Evolutionary conservation across 35 echinoderm and acorn worm species (phyloP).

Genomic region (Eucidaris tribuloides): DNA sequence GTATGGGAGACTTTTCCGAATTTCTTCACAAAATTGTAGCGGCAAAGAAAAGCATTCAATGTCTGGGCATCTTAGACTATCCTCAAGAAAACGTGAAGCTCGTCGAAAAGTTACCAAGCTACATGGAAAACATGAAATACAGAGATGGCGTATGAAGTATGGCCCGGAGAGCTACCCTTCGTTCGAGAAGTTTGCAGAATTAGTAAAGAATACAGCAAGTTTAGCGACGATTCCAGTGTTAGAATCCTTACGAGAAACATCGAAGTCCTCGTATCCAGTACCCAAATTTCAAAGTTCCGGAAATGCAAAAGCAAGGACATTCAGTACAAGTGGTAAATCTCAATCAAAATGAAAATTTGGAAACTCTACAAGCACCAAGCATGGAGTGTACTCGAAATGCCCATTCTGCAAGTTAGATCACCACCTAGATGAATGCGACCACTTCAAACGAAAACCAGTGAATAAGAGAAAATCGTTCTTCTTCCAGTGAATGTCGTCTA

Average conservation of each 20-base stretch:
- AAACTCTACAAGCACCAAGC: neutral
- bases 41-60: slow-evolving; percentile 32
- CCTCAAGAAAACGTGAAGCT: slow-evolving; percentile 24
- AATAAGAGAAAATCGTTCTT: slow-evolving; percentile 25
- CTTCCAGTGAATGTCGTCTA: neutral
- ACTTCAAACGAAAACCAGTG: neutral
- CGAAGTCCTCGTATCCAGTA: too few species aligned
- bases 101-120: slow-evolving; percentile 32
- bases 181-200: neutral
- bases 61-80: slow-evolving; percentile 23
- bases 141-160: slow-evolving; percentile 31
- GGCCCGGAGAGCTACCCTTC: too few species aligned
- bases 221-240: neutral
- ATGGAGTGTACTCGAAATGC: neutral
- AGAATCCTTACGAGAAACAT: neutral
- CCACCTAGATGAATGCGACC: neutral
- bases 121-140: slow-evolving; percentile 45
- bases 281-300: neutral
- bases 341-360: neutral
- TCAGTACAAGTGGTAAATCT: neutral
- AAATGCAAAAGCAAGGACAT: neutral
- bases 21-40: neutral
- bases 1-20: neutral
- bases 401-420: neutral
- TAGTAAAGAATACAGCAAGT: neutral